Base-by-base conservation (phyloP, 2,888 invertebrate species). In the Caenorhabditis doughertyi region DNA sequence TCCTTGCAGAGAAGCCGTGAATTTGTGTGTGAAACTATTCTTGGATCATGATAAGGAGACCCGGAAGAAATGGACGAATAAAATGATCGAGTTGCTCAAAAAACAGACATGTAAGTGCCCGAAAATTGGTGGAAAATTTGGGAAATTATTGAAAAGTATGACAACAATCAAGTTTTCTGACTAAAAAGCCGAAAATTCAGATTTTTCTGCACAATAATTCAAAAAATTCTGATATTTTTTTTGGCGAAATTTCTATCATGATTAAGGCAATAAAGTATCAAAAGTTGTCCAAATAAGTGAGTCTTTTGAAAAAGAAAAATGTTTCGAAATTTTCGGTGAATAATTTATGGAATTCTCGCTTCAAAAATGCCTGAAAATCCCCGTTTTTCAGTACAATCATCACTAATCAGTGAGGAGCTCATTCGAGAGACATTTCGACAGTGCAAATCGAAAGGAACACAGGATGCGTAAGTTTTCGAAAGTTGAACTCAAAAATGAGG, bases 91-190 rank as follows among this genome's bases (percentile, higher is more conserved):
- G 21, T 73, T 84, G 29, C 64, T 88, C n/a, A 79, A 86, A 44
- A 87, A 88, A 62, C 87, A 89, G 60, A 85, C 81, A 44, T 62
- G 89, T 88, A 71, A 58, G 83, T 35, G n/a, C n/a, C n/a, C n/a
- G n/a, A n/a, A n/a, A n/a, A n/a, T n/a, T 23, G 11, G 23, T 23
- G 42, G 13, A 3, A 13, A 42, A 35, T 7, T 7, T 35, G 35
- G 35, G 35, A 9, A 35, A 5, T n/a, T n/a, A n/a, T n/a, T n/a
- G n/a, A 35, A 35, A 35, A 35, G 7, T 35, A 9, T 35, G 35
- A 35, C 5, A 35, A 35, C 5, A 7, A 35, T 9, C 35, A 5
- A 7, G 9, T 35, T 35, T 35, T 35, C 35, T 5, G 5, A 9
- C 5, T 7, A 35, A 35, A 35, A 35, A 35, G 35, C n/a, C n/a